Evolutionary conservation across 2,888 invertebrate genomes (phyloP), one percentile per base, ranked within the genome.

Genomic region (Ochropacha duplaris): DNA sequence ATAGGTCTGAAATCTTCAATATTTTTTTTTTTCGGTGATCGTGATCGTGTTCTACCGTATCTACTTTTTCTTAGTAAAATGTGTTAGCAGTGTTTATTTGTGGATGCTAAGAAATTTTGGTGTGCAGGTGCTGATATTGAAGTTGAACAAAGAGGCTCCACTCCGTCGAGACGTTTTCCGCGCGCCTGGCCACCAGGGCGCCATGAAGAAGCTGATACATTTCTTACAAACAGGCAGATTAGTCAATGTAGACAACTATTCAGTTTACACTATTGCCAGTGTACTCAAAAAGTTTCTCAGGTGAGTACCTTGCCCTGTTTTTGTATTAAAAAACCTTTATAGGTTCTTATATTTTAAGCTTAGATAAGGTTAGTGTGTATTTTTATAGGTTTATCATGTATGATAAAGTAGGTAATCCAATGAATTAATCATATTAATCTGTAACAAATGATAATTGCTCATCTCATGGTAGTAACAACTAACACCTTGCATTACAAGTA

Each of bases 261-360:
- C 98, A 65, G 98, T 99, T 64, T 99, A 99, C 90, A 99, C 99
- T 26, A 98, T 99, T 79, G 99, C 99, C 59, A 99, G 99, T 88
- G 99, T 99, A 61, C 94, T 99, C 65, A 99, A 99, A 94, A 99
- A 99, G 92, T 99, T 99, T 92, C 94, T 99, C 58, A 94, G 93
- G 93, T 93, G 71, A 77, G 72, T 54, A 44, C 19, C 19, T 16
- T 39, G 16, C 24, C 14, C 4, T 14, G n/a, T n/a, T 36, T 36
- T 36, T n/a, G n/a, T 50, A 50, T 50, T 31, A n/a, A n/a, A n/a
- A n/a, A n/a, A n/a, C n/a, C n/a, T n/a, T n/a, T n/a, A 24, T 24
- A 4, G 2, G 24, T 24, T 24, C 5, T 24, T 24, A 24, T 24
- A 24, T 24, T 4, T 24, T n/a, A n/a, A n/a, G n/a, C n/a, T 24